Evolutionary conservation across 1,140 invertebrate species (phyloP), one percentile per base, ranked within the genome.

Genomic region (Parapsyche elsis): DNA sequence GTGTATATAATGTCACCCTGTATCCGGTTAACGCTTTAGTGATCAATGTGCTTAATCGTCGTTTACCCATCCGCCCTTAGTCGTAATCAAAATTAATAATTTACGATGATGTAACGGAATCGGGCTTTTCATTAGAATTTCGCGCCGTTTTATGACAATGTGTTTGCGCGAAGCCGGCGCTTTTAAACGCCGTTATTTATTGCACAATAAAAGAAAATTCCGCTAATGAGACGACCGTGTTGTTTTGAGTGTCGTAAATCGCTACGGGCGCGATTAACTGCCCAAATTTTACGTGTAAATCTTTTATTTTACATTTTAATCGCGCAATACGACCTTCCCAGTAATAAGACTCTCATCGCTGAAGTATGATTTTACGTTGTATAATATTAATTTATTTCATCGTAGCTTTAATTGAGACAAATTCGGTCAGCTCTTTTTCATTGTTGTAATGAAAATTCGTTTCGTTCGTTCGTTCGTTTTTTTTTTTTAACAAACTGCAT

Each of bases 171-270:
- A 53, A 1, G 10, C 57, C 57, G 16, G 12, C 12, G 19, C 64
- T 26, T 23, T 16, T 9, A 61, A 24, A 53, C 16, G 10, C 64
- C 64, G 23, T 67, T 67, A 67, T 67, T 67, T 67, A 67, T 67
- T 61, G 21, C 57, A 61, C 57, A 61, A 61, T 61, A 61, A 61
- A 61, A 61, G 57, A 61, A 61, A 67, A 67, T 67, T 26, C 21
- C 64, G 64, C 64, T 67, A 61, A 61, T 61, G 57, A 61, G 57
- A 21, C 30, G 57, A 61, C 57, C n/a, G 21, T 61, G 57, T 61
- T 61, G 57, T 61, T 61, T 21, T 21, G 57, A 21, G 57, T 21
- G 57, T 19, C 64, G 64, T 67, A 67, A 67, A 67, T 67, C 64
- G 21, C 24, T 26, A 16, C 12, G 10, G 24, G 21, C 64, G 24